A percentile compares a stretch with the other conserved stretches of the same genome.
phyloP scores from a whole-genome alignment of 1,140 invertebrate genomes.

The Laupala kohalensis region DNA sequence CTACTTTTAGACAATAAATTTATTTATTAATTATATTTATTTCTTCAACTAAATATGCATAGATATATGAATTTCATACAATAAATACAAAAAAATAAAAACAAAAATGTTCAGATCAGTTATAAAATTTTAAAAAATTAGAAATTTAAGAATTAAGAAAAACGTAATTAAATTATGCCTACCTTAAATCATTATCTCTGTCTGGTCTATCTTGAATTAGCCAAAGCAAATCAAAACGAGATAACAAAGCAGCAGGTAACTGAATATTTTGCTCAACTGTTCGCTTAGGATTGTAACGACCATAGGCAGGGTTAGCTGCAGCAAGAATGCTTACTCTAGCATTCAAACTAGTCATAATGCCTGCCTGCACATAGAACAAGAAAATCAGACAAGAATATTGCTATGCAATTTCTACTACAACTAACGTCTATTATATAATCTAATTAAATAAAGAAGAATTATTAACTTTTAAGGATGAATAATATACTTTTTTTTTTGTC shows the following conservation, averaged over 20 bases:
- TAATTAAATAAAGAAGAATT: too few species aligned
- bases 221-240: constrained; percentile 96
- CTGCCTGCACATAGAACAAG: constrained; percentile 47
- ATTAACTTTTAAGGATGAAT: too few species aligned
- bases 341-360: constrained; percentile 95
- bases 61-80: too few species aligned
- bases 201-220: constrained; percentile 91
- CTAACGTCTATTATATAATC: too few species aligned
- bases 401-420: background rate
- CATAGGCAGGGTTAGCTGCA: constrained; percentile 97
- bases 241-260: constrained; percentile 92
- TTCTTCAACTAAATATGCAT: too few species aligned
- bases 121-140: too few species aligned
- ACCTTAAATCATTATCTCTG: constrained; percentile 79
- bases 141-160: background rate
- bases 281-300: constrained; percentile 90
- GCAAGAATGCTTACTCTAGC: constrained; percentile 94
- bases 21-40: too few species aligned
- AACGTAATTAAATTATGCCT: background rate
- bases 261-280: constrained; percentile 96
- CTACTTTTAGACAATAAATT: too few species aligned
- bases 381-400: background rate
- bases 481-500: too few species aligned
- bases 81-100: too few species aligned
- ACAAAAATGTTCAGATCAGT: too few species aligned